phyloP scores from a whole-genome alignment of 2,888 invertebrate genomes.

The Psylliodes chrysocephalus region DNA sequence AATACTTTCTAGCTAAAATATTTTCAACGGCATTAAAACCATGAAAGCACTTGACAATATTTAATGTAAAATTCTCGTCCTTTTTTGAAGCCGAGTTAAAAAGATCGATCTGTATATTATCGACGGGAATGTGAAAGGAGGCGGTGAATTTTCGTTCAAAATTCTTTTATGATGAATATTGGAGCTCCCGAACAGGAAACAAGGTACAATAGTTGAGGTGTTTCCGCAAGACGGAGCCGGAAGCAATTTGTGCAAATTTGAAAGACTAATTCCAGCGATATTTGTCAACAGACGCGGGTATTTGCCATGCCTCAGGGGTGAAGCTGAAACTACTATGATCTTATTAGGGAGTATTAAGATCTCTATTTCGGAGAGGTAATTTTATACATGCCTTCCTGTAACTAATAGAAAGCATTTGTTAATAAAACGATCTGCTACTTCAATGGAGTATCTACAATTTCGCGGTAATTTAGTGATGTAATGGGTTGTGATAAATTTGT shows the following conservation, averaged over 20 bases:
- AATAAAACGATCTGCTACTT: no score
- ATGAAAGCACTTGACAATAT: neutral
- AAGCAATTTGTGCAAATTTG: neutral
- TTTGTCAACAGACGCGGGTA: conserved; percentile 8
- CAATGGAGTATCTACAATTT: no score
- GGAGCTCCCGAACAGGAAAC: neutral
- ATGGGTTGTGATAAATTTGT: no score
- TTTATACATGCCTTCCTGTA: no score
- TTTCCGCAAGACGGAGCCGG: conserved; percentile 1
- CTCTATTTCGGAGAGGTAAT: no score
- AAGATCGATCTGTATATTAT: neutral
- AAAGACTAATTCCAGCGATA: conserved; percentile 12
- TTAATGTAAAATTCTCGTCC: no score
- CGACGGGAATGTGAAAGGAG: neutral
- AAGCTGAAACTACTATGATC: no score
- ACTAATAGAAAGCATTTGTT: no score
- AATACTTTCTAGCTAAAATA: no score
- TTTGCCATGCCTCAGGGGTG: neutral
- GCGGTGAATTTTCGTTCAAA: neutral
- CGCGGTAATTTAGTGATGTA: no score
- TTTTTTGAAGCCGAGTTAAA: neutral
- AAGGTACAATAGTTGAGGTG: neutral
- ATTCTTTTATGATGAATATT: conserved; percentile 3
- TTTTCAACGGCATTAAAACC: neutral
- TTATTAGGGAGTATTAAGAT: no score